Evolutionary conservation across 2,113 vertebrate species (phyloP), one percentile per base, ranked within the genome.

Genomic region (Hirundichthys speculiger): DNA sequence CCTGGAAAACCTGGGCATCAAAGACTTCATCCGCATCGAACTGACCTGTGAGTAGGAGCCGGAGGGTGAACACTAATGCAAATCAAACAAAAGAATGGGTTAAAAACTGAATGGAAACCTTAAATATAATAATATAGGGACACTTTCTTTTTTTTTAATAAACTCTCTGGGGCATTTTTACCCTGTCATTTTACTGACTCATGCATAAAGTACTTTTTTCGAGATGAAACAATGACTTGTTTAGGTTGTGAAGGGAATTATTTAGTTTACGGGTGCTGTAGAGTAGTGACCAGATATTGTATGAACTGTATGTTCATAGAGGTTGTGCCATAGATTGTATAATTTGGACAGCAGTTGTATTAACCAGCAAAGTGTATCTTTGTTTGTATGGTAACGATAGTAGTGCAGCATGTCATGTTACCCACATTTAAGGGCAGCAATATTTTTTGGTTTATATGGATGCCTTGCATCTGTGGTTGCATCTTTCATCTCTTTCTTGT

Each of bases 1-100:
- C 92, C 89, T 99, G 86, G 97, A 99, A 84, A 99, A 97, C 80
- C 87, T 99, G 50, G 97, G 96, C 75, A 97, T 99, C 85, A 94
- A 93, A 40, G 96, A 98, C 70, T 99, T 98, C 83, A 96, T 99
- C 73, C 92, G 96, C 15, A 95, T 99, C 79, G 95, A 99, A 47
- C 90, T 99, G 51, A 90, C 92, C 80, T 74, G 69, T 83, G 54
- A 83, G 82, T 79, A 53, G 30, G 53, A 66, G n/a, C 46, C 41
- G 15, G 8, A 38, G 6, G 22, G 1, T 14, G 3, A 47, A 61
- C 7, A 40, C 6, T 9, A 15, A 47, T n/a, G n/a, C n/a, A n/a
- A n/a, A n/a, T n/a, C n/a, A n/a, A n/a, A n/a, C n/a, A n/a, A n/a
- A n/a, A n/a, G n/a, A n/a, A n/a, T n/a, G n/a, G n/a, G n/a, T n/a